Conservation (phyloP, 1,140 invertebrate species). For the Bilobella aurantiaca region DNA sequence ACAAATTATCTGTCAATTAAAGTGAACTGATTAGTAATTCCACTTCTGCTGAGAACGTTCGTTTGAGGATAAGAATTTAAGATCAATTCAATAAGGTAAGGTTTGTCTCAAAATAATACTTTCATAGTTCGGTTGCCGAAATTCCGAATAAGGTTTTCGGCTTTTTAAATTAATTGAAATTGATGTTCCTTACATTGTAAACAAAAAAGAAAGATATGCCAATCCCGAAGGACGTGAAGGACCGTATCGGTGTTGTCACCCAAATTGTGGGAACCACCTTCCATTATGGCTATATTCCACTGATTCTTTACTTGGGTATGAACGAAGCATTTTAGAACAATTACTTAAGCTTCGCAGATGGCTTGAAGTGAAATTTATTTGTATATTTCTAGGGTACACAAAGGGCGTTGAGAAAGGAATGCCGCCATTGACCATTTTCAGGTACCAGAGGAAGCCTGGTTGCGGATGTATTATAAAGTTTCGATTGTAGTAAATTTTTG, state of each 20-base stretch:
- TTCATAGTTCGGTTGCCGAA: neutral
- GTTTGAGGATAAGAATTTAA: neutral
- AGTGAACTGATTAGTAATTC: neutral
- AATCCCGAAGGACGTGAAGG: slow-evolving; percentile 6
- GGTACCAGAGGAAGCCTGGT: slow-evolving; percentile 22
- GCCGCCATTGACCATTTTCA: slow-evolving; percentile 28
- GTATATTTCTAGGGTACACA: neutral
- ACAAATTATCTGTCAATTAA: too few relatives aligned
- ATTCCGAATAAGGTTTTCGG: neutral
- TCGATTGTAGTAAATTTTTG: neutral
- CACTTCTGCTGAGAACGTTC: neutral
- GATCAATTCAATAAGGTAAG: neutral
- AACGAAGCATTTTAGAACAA: neutral
- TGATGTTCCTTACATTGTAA: neutral
- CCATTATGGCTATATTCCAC: slow-evolving; percentile 12
- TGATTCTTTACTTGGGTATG: slow-evolving; percentile 11
- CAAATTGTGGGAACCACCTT: neutral
- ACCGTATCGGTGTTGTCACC: slow-evolving; percentile 1
- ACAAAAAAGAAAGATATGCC: neutral
- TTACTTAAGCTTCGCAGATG: too few relatives aligned
- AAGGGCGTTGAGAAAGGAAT: neutral
- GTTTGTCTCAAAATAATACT: neutral
- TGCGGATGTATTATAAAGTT: neutral
- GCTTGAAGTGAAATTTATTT: neutral
- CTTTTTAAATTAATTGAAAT: neutral